Evolutionary conservation across 1,140 invertebrate genomes (phyloP).

Genomic region (Anastrepha obliqua): DNA sequence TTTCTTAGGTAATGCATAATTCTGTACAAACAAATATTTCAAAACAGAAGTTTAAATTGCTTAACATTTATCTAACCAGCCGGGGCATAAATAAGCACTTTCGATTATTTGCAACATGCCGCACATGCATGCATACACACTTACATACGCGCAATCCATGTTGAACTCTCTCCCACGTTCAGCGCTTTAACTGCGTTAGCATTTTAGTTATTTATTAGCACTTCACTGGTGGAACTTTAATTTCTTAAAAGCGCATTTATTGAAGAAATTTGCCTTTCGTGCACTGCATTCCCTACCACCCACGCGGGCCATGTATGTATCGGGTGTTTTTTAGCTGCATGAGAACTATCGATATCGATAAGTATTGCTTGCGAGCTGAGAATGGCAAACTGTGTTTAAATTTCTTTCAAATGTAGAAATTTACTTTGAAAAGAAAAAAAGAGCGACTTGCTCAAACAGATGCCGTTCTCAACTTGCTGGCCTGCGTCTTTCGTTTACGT

Average conservation of each 20-base stretch:
- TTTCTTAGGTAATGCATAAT: too few species aligned
- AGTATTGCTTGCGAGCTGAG: too few species aligned
- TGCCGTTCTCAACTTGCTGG: too few species aligned
- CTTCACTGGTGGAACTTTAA: slow-evolving; percentile 1
- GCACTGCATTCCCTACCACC: not conserved
- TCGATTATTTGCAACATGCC: slow-evolving; percentile 5
- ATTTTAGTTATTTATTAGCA: slow-evolving; percentile 38
- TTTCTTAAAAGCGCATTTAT: slow-evolving; percentile 44
- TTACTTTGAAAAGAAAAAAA: too few species aligned
- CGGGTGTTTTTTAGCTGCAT: too few species aligned
- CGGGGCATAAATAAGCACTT: not conserved
- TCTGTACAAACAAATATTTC: too few species aligned
- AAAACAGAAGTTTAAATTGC: not conserved
- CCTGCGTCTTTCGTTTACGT: too few species aligned
- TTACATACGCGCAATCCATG: too few species aligned
- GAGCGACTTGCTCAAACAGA: too few species aligned
- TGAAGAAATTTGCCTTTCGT: not conserved
- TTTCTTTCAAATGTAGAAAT: too few species aligned
- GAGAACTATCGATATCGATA: too few species aligned
- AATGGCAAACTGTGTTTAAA: too few species aligned
- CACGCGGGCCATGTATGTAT: not conserved
- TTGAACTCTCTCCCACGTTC: not conserved
- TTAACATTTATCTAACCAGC: not conserved
- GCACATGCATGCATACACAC: not conserved
- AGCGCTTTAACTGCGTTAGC: not conserved